Percentiles rank a stretch among this genome's conserved stretches.
These are phyloP conservation scores for Drosophila murphyi DNA, from an alignment of 1,140 invertebrate species.

Conservation along the genomic window DNA sequence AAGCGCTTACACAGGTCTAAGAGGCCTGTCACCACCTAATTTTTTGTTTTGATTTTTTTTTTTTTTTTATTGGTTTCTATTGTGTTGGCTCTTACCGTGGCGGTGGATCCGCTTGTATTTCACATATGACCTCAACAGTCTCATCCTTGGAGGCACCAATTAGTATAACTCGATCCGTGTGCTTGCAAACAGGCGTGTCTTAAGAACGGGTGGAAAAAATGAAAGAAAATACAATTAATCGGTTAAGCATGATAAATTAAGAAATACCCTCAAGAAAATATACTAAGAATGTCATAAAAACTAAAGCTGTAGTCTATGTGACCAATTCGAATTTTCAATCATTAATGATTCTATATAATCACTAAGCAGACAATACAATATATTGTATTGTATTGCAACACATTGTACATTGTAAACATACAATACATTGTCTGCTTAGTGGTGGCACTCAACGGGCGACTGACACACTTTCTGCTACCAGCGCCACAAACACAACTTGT, in stretches of 20 bases:
- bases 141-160: conserved; percentile 94
- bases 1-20: background rate
- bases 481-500: conserved; percentile 2
- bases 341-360: no score
- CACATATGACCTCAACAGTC: conserved; percentile 92
- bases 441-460: background rate
- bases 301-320: no score
- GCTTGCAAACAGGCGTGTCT: conserved; percentile 93
- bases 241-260: no score
- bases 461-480: background rate
- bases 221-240: conserved; percentile 6
- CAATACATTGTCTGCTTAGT: no score
- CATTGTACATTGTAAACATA: no score
- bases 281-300: no score
- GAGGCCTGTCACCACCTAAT: background rate
- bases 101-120: conserved; percentile 94
- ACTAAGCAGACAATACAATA: no score
- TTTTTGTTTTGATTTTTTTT: conserved; percentile 1
- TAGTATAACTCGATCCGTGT: conserved; percentile 89
- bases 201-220: conserved; percentile 66
- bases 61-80: conserved; percentile 1
- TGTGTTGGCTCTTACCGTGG: conserved; percentile 85
- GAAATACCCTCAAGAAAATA: no score
- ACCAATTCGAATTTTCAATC: no score
- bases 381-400: no score